Conservation (phyloP, 2,797 vertebrate species). For the Tauraco hartlaubi region DNA sequence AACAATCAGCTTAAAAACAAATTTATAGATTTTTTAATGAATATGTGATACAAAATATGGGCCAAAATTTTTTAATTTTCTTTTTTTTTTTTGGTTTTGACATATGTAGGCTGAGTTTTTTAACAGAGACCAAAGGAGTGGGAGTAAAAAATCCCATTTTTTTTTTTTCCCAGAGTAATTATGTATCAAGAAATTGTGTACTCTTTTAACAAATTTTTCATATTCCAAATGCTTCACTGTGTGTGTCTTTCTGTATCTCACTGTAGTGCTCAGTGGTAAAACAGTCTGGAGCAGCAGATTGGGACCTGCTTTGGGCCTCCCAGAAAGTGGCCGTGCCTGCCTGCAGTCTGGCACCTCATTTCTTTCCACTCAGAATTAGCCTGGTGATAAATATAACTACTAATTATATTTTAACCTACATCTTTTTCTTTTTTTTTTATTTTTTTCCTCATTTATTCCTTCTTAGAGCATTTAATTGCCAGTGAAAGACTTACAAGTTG, state of each 20-base stretch:
- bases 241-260: neutral
- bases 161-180: neutral
- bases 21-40: neutral
- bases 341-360: constrained; percentile 33
- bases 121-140: neutral
- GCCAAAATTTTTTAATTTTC: neutral
- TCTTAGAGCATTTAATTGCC: neutral
- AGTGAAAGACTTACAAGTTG: neutral
- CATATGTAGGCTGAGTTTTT: neutral
- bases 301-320: neutral
- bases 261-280: neutral
- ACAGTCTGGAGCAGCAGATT: constrained; percentile 59
- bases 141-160: constrained; percentile 2
- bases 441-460: neutral
- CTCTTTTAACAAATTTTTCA: neutral
- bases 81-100: neutral
- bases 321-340: constrained; percentile 31
- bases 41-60: neutral
- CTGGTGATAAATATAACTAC: constrained; percentile 36
- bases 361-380: neutral
- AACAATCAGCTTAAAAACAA: neutral
- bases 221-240: neutral
- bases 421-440: neutral
- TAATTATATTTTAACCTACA: constrained; percentile 62
- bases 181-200: neutral